Base-by-base conservation (phyloP, 1,140 invertebrate genomes). In the Nylanderia fulva region DNA sequence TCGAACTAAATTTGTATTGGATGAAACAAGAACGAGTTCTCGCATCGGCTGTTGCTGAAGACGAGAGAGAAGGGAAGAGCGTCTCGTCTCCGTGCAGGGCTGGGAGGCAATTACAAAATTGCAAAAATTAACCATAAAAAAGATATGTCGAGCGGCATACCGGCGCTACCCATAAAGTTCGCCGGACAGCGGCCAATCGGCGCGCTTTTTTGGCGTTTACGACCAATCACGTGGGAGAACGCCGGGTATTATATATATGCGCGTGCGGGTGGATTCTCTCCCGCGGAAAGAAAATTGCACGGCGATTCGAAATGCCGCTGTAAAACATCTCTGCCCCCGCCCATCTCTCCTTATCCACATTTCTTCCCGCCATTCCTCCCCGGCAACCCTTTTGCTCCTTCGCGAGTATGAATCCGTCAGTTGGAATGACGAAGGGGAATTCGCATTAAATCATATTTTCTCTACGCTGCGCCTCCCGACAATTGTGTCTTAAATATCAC, bases 131-230 rank as follows among this genome's bases (percentile, higher is more conserved):
- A 91, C 90, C 92, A 92, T 94, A 93, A 94, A 94, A 94, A n/a
- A n/a, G n/a, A n/a, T n/a, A n/a, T n/a, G 86, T 80, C 83, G 69
- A 64, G 85, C 71, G 84, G 89, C 86, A 86, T 90, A 61, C 86
- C 84, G 80, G 58, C 74, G 84, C 86, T 79, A 84, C 89, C 89
- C 90, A 91, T 94, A 93, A 93, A 94, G 83, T 90, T 90, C 85
- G 89, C 90, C 85, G 84, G 66, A 85, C 80, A 89, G 89, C 87
- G 82, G 79, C 92, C 92, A 93, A 94, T 94, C 91, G 88, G 86
- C 85, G 91, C 88, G 92, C 91, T 92, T 93, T 94, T 94, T 93
- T 92, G 92, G 93, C 91, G 86, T 94, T 94, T 94, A 94, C 93
- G 94, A 94, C 87, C 93, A 93, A 94, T 94, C 93, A 93, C 89